Percentiles rank a stretch among this genome's conserved stretches.
Conservation (phyloP, 1,140 invertebrate species). For the Manduca sexta region DNA sequence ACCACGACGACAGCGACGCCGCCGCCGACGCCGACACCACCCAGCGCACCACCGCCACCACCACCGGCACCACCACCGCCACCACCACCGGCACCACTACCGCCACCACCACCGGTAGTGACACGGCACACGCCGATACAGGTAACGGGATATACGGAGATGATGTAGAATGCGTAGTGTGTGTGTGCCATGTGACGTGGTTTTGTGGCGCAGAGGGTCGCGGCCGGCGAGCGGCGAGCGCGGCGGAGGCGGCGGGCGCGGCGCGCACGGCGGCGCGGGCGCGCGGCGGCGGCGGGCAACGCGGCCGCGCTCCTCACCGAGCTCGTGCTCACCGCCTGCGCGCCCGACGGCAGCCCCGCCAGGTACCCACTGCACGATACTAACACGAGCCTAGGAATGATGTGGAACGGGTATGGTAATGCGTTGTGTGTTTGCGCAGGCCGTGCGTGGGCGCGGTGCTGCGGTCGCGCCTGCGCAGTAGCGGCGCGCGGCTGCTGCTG, state of each 20-base stretch:
- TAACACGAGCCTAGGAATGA: too few relatives aligned
- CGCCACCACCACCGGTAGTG: too few relatives aligned
- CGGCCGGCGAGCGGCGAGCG: constrained; percentile 14
- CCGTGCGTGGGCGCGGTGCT: constrained; percentile 5
- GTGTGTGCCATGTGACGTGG: neutral
- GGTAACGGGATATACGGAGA: too few relatives aligned
- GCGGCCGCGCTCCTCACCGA: constrained; percentile 44
- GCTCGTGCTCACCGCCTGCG: constrained; percentile 26
- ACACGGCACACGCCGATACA: too few relatives aligned
- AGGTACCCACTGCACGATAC: constrained; percentile 13
- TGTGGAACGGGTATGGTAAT: too few relatives aligned
- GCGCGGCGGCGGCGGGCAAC: constrained; percentile 69
- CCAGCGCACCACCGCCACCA: too few relatives aligned
- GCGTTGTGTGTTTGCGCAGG: too few relatives aligned
- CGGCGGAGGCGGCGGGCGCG: constrained; percentile 58
- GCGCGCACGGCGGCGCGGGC: constrained; percentile 79
- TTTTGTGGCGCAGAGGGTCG: neutral
- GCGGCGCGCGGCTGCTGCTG: constrained; percentile 38
- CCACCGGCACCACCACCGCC: too few relatives aligned
- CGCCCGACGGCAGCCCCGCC: constrained; percentile 13
- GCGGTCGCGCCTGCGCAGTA: constrained; percentile 9
- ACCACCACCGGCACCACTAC: too few relatives aligned
- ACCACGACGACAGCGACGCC: too few relatives aligned
- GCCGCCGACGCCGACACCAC: too few relatives aligned
- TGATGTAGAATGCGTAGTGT: too few relatives aligned